A percentile compares a stretch with the other conserved stretches of the same genome.
Conservation (phyloP, 1,140 invertebrate genomes). For the Acromyrmex charruanus region DNA sequence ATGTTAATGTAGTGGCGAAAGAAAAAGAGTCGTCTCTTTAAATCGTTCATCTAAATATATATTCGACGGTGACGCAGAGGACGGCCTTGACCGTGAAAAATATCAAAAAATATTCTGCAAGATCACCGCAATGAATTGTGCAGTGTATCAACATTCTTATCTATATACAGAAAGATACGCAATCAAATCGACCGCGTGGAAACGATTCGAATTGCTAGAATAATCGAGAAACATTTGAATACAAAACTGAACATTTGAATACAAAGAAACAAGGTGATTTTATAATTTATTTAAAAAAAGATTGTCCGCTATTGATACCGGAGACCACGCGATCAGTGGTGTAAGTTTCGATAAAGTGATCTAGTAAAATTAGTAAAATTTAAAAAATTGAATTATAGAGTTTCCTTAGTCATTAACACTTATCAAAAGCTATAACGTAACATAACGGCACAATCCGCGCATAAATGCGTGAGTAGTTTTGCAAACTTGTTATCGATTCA, state of each 20-base stretch:
- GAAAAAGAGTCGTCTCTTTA: conserved; percentile 19
- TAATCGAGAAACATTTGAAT: no score
- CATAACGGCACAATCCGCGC: neutral
- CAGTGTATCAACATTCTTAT: conserved; percentile 43
- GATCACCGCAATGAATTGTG: conserved; percentile 3
- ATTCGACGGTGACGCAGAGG: conserved; percentile 75
- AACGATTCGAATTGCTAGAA: conserved; percentile 7
- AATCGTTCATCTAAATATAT: conserved; percentile 70
- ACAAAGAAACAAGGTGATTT: neutral
- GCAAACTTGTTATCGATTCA: conserved; percentile 3
- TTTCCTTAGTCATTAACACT: neutral
- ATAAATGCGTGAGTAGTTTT: conserved; percentile 13
- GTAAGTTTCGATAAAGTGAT: neutral
- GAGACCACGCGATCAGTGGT: neutral
- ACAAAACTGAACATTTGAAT: neutral
- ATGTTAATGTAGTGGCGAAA: conserved; percentile 40
- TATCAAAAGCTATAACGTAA: conserved; percentile 5
- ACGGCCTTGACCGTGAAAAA: conserved; percentile 83
- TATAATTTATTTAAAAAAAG: neutral
- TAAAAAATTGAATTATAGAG: neutral
- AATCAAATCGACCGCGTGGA: conserved; percentile 22
- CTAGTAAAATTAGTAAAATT: neutral
- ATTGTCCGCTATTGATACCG: neutral
- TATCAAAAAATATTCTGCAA: conserved; percentile 80
- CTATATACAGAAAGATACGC: neutral